These are phyloP conservation scores for Peucedramus taeniatus DNA, from an alignment of 2,113 vertebrate genomes.

Conservation along the genomic window DNA sequence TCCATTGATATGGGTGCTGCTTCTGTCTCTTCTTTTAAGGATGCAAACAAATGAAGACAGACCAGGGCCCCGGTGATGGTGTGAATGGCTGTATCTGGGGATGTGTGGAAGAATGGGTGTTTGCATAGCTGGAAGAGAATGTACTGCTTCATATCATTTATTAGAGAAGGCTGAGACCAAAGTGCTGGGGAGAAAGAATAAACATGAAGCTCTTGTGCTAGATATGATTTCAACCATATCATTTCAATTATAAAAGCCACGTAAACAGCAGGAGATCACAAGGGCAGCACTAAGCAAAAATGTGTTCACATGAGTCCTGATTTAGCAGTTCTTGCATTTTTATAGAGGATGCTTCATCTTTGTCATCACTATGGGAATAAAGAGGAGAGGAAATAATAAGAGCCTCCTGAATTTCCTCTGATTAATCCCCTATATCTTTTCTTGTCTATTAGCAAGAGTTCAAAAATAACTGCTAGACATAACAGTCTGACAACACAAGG, in stretches of 20 bases:
- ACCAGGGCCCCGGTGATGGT: neutral
- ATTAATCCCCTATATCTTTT: conserved; percentile 34
- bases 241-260: neutral
- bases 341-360: conserved; percentile 23
- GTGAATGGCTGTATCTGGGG: neutral
- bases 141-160: neutral
- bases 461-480: conserved; percentile 59
- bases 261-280: conserved; percentile 33
- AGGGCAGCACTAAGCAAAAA: conserved; percentile 23
- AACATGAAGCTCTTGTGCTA: neutral
- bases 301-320: neutral
- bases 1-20: neutral
- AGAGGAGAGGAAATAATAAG: conserved; percentile 22
- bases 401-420: conserved; percentile 22
- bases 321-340: conserved; percentile 35
- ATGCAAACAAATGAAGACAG: neutral
- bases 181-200: neutral
- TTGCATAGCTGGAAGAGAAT: neutral
- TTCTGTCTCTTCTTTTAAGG: neutral
- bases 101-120: neutral
- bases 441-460: conserved; percentile 35
- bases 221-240: neutral
- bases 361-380: conserved; percentile 40
- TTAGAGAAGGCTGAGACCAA: neutral
- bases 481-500: conserved; percentile 9